Percentiles rank a stretch among this genome's conserved stretches.
Evolutionary conservation across 2,797 vertebrate species (phyloP).

Genomic region (Gymnocypris eckloni): DNA sequence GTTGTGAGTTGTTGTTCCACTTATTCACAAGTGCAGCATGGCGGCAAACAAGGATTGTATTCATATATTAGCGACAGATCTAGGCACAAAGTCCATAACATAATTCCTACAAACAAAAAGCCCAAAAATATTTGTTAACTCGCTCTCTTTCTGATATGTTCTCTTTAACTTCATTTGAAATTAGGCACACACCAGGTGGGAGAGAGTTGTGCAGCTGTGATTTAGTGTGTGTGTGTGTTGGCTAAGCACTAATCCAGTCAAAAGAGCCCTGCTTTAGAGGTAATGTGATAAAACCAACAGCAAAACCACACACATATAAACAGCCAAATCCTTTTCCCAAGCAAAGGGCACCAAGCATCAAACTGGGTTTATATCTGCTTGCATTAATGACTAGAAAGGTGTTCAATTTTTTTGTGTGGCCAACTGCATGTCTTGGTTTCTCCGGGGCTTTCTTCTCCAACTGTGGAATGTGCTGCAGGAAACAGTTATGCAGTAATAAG

Average conservation of each 20-base stretch:
- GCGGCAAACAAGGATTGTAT: not conserved
- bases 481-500: constrained; percentile 32
- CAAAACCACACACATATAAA: constrained; percentile 23
- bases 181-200: not conserved
- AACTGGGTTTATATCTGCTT: not conserved
- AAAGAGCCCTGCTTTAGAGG: constrained; percentile 37
- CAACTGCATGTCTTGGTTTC: not conserved
- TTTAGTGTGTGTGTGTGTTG: constrained; percentile 33
- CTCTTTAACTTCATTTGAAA: constrained; percentile 1
- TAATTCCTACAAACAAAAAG: constrained; percentile 6
- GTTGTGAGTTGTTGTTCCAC: not conserved
- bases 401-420: not conserved
- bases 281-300: constrained; percentile 50
- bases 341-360: not conserved
- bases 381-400: not conserved
- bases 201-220: constrained; percentile 32
- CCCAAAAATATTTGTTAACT: not conserved
- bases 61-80: not conserved
- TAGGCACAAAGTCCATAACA: not conserved
- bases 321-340: constrained; percentile 8
- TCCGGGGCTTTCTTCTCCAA: not conserved
- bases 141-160: not conserved
- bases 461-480: constrained; percentile 26
- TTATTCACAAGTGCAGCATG: too few species aligned
- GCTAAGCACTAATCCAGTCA: constrained; percentile 47